Evolutionary conservation across 2,797 vertebrate species (phyloP).

Genomic region (Squalus acanthias): DNA sequence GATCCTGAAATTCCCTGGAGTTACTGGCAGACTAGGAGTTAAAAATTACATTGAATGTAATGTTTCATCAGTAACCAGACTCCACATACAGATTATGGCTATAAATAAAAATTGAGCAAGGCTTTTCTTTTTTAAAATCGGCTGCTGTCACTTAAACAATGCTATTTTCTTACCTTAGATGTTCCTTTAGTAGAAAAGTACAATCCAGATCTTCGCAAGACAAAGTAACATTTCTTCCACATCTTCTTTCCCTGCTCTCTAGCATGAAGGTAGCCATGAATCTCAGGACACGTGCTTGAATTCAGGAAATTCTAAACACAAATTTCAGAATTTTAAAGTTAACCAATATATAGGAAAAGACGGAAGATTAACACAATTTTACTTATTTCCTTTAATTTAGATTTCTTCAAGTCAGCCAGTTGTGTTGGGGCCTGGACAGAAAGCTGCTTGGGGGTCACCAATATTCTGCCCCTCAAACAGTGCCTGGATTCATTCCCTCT

Average conservation of each 20-base stretch:
- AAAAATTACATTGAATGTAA: neutral
- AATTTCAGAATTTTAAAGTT: slow-evolving; percentile 43
- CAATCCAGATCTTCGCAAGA: slow-evolving; percentile 89
- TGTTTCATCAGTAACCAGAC: neutral
- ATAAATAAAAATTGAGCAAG: neutral
- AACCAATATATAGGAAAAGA: neutral
- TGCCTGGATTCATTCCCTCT: too few relatives aligned
- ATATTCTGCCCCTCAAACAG: neutral
- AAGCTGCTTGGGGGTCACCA: neutral
- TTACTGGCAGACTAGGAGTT: neutral
- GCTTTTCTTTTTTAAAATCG: neutral
- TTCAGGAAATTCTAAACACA: slow-evolving; percentile 82
- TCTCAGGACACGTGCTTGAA: slow-evolving; percentile 87
- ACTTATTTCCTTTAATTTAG: neutral
- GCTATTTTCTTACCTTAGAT: slow-evolving; percentile 75
- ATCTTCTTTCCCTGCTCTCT: slow-evolving; percentile 89
- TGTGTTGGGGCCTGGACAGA: too few relatives aligned
- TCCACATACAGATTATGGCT: neutral
- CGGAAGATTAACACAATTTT: neutral
- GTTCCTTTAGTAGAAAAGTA: slow-evolving; percentile 96
- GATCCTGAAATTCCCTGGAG: neutral
- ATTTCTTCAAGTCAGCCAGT: too few relatives aligned
- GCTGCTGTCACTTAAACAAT: neutral
- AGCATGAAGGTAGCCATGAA: slow-evolving; percentile 85
- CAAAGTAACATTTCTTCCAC: slow-evolving; percentile 92